A percentile compares a stretch with the other conserved stretches of the same genome.
phyloP scores from a whole-genome alignment of 2,888 invertebrate species.

The Baccha elongata region DNA sequence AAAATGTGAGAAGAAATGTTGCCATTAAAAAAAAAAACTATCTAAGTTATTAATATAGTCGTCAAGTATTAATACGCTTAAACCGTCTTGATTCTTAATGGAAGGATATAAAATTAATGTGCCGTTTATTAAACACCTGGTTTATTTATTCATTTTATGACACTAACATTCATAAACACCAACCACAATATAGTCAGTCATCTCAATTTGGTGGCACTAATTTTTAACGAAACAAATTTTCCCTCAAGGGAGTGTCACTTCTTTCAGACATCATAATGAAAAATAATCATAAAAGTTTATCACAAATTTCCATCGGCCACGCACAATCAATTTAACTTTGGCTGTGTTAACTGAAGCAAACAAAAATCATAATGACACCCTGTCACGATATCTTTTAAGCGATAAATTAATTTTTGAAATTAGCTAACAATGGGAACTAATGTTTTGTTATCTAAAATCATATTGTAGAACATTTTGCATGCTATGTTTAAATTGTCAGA shows the following conservation, averaged over 20 bases:
- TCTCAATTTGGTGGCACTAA: not conserved
- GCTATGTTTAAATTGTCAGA: not conserved
- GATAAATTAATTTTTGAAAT: constrained; percentile 33
- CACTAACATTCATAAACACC: not conserved
- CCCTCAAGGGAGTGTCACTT: constrained; percentile 3
- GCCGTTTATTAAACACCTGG: not conserved
- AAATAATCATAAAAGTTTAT: constrained; percentile 11
- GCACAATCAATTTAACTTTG: constrained; percentile 32
- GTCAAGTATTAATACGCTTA: not conserved
- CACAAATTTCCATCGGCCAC: constrained; percentile 26
- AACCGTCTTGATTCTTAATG: not conserved
- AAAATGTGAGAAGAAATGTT: not conserved
- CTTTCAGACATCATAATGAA: not conserved
- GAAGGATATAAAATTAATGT: not conserved
- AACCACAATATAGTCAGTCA: constrained; percentile 11
- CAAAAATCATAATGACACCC: constrained; percentile 48
- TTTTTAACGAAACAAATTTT: constrained; percentile 35
- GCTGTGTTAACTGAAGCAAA: constrained; percentile 26
- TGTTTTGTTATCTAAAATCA: not conserved
- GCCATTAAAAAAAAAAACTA: not conserved
- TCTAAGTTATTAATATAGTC: not conserved
- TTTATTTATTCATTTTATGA: not conserved
- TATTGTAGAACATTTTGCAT: not conserved
- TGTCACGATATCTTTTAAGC: constrained; percentile 38
- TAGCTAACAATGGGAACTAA: not conserved